These are phyloP conservation scores for Dicranocentrus wangi DNA, from an alignment of 2,888 invertebrate species.

Conservation along the genomic window DNA sequence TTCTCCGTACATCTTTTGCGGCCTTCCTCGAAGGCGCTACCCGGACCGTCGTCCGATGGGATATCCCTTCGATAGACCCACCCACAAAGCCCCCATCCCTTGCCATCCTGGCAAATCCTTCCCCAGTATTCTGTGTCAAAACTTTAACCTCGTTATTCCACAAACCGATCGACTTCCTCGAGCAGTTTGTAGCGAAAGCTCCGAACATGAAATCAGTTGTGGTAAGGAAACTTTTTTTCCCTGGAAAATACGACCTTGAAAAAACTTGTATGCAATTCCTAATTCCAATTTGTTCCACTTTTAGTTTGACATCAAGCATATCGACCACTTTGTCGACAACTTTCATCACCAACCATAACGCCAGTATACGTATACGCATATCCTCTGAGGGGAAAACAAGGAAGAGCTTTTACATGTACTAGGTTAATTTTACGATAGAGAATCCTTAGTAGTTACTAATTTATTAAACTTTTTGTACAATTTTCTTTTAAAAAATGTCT, in stretches of 20 bases:
- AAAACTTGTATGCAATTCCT: no score
- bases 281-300: constrained; percentile 4
- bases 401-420: not conserved
- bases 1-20: constrained; percentile 61
- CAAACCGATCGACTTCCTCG: constrained; percentile 39
- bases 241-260: no score
- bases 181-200: constrained; percentile 45
- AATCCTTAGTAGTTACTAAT: no score
- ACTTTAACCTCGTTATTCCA: constrained; percentile 40
- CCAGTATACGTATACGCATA: no score
- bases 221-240: constrained; percentile 11
- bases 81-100: constrained; percentile 36
- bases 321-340: constrained; percentile 46
- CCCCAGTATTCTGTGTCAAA: constrained; percentile 32
- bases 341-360: not conserved
- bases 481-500: constrained; percentile 14
- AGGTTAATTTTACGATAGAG: not conserved
- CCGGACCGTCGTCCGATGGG: constrained; percentile 56
- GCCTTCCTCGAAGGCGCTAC: constrained; percentile 39
- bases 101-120: constrained; percentile 41
- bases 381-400: not conserved
- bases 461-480: not conserved
- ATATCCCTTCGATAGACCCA: constrained; percentile 45
- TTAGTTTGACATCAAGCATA: constrained; percentile 56
- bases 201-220: constrained; percentile 46